These are phyloP conservation scores for Scylla paramamosain DNA, from an alignment of 1,140 invertebrate genomes.

Conservation along the genomic window DNA sequence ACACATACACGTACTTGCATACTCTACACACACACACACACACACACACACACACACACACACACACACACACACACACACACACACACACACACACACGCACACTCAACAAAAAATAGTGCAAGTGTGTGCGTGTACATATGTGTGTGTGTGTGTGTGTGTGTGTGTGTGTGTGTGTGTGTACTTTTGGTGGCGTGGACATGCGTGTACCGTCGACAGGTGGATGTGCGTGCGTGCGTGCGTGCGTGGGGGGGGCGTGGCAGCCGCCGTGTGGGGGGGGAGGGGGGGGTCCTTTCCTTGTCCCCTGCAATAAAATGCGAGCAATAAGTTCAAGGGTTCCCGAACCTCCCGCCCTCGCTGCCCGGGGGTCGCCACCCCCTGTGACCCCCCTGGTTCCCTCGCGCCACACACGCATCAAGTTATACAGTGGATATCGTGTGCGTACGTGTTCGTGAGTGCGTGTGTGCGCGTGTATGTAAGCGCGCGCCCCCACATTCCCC, in stretches of 20 bases:
- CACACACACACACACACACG: not conserved
- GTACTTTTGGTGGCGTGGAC: not conserved
- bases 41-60: no score
- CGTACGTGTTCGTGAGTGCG: constrained; percentile 10
- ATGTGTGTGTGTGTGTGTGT: not conserved
- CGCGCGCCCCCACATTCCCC: not conserved
- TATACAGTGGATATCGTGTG: not conserved
- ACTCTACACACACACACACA: not conserved
- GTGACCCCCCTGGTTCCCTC: not conserved
- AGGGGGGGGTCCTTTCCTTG: constrained; percentile 54
- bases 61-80: not conserved
- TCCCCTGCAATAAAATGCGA: constrained; percentile 73
- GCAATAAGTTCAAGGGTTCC: constrained; percentile 72
- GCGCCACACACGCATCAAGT: not conserved
- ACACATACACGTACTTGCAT: constrained; percentile 28
- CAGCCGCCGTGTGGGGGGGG: constrained; percentile 54
- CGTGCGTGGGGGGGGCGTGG: constrained; percentile 65
- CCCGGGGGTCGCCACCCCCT: not conserved
- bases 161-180: constrained; percentile 23
- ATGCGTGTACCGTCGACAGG: not conserved
- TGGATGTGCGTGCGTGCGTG: constrained; percentile 28
- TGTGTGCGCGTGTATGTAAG: not conserved
- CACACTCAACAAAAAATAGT: not conserved
- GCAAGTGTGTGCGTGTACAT: not conserved
- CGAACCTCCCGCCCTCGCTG: not conserved